Base-by-base conservation (phyloP, 2,113 vertebrate genomes). In the Loxodonta africana region DNA sequence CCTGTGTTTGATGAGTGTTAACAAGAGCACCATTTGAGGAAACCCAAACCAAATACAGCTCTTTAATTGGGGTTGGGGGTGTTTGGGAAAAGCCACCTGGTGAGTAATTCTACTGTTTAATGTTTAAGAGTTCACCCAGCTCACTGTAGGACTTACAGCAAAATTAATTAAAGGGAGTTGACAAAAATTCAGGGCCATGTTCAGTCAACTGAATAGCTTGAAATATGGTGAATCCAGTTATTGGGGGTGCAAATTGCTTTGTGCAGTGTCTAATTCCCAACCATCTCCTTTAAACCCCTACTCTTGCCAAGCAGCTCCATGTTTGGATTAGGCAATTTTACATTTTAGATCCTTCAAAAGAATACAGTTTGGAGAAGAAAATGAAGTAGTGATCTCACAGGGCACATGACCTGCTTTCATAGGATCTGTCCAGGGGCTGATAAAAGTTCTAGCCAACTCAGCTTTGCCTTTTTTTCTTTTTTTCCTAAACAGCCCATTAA, bases 1-100 rank as follows among this genome's bases (percentile, higher is more conserved):
- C 80, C 92, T 96, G 90, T 97, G 95, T 97, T 98, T 98, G 96
- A 94, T 0, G 48, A 97, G 90, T 95, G 94, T 96, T 98, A 98
- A 96, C 97, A 98, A 98, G 98, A 95, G 85, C 90, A 73, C 71
- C 86, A 46, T 98, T 98, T 96, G 89, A 97, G 95, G 97, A 98
- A 98, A 97, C 46, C 74, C 91, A 97, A 97, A 90, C 84, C 71
- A 97, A 97, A 97, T 94, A 96, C 87, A 74, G 67, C 60, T 97
- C 94, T 95, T 77, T 98, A 97, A 96, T 94, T 98, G 92, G 94
- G 97, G 69, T 48, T 98, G 88, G 87, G 83, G 94, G 96, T 97
- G 74, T 94, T 97, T 96, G 86, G 89, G 97, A 97, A 97, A 98
- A 98, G 62, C 94, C 95, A 97, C 97, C 93, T 25, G 51, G 96